Evolutionary conservation across 2,888 invertebrate species (phyloP).

Genomic region (Quadroppia sp.): DNA sequence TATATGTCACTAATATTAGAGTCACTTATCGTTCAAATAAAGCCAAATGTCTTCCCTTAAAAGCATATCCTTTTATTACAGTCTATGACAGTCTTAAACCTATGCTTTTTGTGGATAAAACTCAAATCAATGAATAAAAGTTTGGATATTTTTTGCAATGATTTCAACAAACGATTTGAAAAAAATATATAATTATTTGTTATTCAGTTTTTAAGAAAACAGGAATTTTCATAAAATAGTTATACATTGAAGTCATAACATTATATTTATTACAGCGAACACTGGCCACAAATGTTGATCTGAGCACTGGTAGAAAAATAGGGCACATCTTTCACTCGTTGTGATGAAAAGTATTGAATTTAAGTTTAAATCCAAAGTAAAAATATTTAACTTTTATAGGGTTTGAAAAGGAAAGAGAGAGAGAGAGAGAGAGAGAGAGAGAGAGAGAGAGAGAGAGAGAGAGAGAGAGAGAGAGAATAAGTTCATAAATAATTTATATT

Average conservation of each 20-base stretch:
- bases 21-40: slow-evolving; percentile 2
- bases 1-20: background rate
- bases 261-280: background rate
- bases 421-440: background rate
- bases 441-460: background rate
- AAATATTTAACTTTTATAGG: background rate
- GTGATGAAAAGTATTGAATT: background rate
- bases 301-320: background rate
- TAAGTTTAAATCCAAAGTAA: background rate
- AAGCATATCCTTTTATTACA: slow-evolving; percentile 6
- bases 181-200: too few relatives aligned
- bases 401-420: background rate
- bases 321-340: slow-evolving; percentile 7
- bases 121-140: too few relatives aligned
- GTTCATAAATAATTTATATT: slow-evolving; percentile 33
- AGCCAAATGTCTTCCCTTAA: background rate
- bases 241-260: slow-evolving; percentile 9
- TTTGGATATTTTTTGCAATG: too few relatives aligned
- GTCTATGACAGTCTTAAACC: too few relatives aligned
- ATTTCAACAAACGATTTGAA: too few relatives aligned
- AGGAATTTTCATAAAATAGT: background rate
- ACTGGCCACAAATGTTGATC: background rate
- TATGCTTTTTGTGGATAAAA: too few relatives aligned
- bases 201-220: background rate
- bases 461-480: background rate